Conservation (phyloP, 2,888 invertebrate genomes). For the Aleiodes leptofemur region DNA sequence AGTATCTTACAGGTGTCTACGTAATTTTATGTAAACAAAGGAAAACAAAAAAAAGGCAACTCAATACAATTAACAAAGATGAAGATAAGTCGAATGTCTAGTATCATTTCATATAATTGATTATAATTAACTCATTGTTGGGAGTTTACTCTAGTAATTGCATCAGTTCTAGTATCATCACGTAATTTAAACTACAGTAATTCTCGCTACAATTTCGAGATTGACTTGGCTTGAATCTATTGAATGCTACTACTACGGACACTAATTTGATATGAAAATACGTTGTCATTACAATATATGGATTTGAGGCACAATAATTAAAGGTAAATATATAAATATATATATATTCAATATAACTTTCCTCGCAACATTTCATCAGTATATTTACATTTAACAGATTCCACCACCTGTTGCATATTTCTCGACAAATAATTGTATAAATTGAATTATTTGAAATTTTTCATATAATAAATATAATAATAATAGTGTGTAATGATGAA, state of each 20-base stretch:
- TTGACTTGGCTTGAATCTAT: too few relatives aligned
- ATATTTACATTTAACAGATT: neutral
- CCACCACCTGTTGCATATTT: conserved; percentile 2
- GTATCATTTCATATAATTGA: neutral
- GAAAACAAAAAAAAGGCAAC: neutral
- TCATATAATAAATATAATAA: neutral
- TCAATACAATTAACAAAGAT: neutral
- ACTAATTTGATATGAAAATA: neutral
- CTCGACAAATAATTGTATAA: neutral
- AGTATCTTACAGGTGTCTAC: neutral
- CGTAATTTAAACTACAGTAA: neutral
- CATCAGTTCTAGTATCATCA: neutral
- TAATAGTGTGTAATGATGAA: neutral
- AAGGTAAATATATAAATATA: neutral
- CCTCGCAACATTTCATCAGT: neutral
- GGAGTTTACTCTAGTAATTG: neutral
- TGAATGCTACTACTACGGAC: neutral
- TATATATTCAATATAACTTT: neutral
- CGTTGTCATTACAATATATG: conserved; percentile 5
- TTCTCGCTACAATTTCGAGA: neutral
- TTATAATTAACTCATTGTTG: too few relatives aligned
- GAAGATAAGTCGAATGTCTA: neutral
- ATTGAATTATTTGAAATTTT: too few relatives aligned
- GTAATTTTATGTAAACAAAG: conserved; percentile 10
- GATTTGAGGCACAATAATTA: neutral